A percentile compares a stretch with the other conserved stretches of the same genome.
phyloP scores from a whole-genome alignment of 2,113 vertebrate genomes.

The Phyllostomus discolor region DNA sequence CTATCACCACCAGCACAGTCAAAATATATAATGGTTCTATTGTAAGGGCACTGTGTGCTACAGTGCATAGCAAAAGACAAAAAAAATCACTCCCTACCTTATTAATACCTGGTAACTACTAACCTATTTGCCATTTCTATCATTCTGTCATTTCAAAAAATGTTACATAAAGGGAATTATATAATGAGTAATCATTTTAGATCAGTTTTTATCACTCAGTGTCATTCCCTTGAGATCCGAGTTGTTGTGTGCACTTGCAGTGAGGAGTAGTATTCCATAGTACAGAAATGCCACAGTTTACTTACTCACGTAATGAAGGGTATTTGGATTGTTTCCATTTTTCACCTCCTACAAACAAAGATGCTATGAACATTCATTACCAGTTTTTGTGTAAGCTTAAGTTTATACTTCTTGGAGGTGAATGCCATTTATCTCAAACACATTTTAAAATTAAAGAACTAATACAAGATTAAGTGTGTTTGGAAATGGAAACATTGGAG shows the following conservation, averaged over 20 bases:
- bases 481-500: not conserved
- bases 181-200: not conserved
- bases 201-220: not conserved
- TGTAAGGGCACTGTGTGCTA: not conserved
- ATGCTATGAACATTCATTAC: not conserved
- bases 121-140: not conserved
- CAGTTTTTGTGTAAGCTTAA: not conserved
- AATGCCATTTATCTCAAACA: not conserved
- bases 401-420: not conserved
- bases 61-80: not conserved
- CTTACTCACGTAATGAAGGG: not conserved
- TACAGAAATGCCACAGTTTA: not conserved
- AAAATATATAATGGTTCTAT: not conserved
- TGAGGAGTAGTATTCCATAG: not conserved
- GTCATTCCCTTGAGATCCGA: not conserved
- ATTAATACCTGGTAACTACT: not conserved
- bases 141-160: not conserved
- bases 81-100: not conserved
- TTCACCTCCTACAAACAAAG: not conserved
- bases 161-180: not conserved
- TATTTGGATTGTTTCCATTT: not conserved
- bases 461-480: not conserved
- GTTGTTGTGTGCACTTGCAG: not conserved
- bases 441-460: not conserved
- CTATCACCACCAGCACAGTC: not conserved